Evolutionary conservation across 2,113 vertebrate species (phyloP).

Genomic region (Macrotis lagotis): DNA sequence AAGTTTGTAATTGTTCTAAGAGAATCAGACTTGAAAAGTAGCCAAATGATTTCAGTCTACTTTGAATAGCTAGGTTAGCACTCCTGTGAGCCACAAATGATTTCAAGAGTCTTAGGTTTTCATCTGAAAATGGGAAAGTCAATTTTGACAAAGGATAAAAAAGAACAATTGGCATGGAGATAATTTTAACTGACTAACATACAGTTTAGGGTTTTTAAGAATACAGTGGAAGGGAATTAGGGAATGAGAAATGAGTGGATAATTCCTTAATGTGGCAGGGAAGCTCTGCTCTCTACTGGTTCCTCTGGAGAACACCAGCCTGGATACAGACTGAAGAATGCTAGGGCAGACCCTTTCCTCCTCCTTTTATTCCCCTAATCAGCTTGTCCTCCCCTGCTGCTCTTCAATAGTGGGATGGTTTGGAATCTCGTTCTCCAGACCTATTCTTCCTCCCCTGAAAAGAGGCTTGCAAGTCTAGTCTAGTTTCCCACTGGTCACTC

Average conservation of each 20-base stretch:
- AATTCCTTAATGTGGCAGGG: neutral
- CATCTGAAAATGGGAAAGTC: neutral
- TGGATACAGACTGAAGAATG: neutral
- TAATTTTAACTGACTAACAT: neutral
- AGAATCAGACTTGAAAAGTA: neutral
- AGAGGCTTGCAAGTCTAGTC: neutral
- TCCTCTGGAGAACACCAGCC: neutral
- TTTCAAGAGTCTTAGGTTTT: neutral
- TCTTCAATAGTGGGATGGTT: neutral
- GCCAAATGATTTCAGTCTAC: neutral
- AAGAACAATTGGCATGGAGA: neutral
- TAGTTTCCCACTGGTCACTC: neutral
- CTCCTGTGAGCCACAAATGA: neutral
- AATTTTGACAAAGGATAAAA: neutral
- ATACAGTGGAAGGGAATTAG: neutral
- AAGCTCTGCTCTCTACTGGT: neutral
- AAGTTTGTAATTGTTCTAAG: neutral
- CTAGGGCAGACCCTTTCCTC: neutral
- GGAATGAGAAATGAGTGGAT: neutral
- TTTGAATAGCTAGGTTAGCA: neutral
- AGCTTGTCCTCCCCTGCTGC: neutral
- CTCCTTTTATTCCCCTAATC: neutral
- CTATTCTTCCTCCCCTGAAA: neutral
- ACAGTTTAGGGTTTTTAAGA: neutral
- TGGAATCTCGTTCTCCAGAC: neutral